Evolutionary conservation across 2,888 invertebrate species (phyloP), one percentile per base, ranked within the genome.

Genomic region (Archips xylosteana): DNA sequence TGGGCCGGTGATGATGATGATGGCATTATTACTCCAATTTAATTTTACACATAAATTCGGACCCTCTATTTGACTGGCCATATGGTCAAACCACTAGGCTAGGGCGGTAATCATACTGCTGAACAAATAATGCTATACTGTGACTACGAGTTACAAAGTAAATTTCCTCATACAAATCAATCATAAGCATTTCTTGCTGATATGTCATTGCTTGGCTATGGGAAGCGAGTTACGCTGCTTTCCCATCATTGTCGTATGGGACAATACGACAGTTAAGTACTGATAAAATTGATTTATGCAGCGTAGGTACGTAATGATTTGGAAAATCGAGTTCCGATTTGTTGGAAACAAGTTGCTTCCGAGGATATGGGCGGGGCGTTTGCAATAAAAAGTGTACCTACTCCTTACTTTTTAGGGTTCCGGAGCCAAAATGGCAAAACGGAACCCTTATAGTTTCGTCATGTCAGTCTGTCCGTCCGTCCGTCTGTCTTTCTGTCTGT

Each of bases 201-300:
- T 47, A n/a, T 45, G 32, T 67, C 23, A 12, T 61, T 62, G 64
- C 15, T 68, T 10, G 1, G 23, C 10, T 47, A 73, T 73, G 73
- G 49, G 73, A 73, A 73, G 63, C 42, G 39, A 68, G 62, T 51
- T 68, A 49, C 62, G 45, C 59, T 66, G n/a, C 45, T 60, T 73
- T 69, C 69, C 63, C 69, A 69, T 49, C 4, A 73, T 73, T 73
- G 73, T 73, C 49, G 63, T 15, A 42, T 42, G 59, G 42, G 65
- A 49, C 69, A 73, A 73, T 73, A 42, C 62, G 62, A 68, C 69
- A 60, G 68, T 49, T 63, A 64, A 57, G 42, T 39, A 51, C 57
- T 72, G 57, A 47, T 62, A 34, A 39, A 23, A 6, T 47, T 54
- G 71, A 62, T 69, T 64, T 69, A 51, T 62, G 54, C 15, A 32